Evolutionary conservation across 2,888 invertebrate species (phyloP).

Genomic region (Margaritifera margaritifera): DNA sequence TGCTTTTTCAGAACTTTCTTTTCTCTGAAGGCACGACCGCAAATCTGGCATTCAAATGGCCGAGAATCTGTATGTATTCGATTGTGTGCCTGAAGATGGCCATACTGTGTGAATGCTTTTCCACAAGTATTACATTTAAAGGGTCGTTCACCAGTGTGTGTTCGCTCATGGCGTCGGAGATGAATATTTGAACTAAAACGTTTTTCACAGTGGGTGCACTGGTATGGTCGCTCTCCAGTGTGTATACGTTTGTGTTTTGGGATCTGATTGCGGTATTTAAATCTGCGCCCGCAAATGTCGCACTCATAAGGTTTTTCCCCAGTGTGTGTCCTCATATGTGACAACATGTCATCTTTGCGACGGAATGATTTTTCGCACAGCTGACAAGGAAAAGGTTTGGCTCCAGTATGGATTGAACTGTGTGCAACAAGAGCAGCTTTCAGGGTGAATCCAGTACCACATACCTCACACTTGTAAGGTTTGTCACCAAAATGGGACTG

Average conservation of each 20-base stretch:
- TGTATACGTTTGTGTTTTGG: slow-evolving; percentile 33
- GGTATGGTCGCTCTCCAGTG: slow-evolving; percentile 31
- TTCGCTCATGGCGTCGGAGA: slow-evolving; percentile 28
- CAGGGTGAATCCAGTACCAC: slow-evolving; percentile 34
- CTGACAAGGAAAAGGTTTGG: slow-evolving; percentile 40
- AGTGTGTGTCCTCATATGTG: slow-evolving; percentile 36
- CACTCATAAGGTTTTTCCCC: slow-evolving; percentile 39
- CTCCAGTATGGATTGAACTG: slow-evolving; percentile 43
- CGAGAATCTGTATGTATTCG: slow-evolving; percentile 35
- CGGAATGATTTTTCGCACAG: slow-evolving; percentile 44
- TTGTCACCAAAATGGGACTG: slow-evolving; percentile 40
- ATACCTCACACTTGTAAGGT: slow-evolving; percentile 33
- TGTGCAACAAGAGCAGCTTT: slow-evolving; percentile 43
- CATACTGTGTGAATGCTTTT: slow-evolving; percentile 38
- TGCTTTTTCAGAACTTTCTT: slow-evolving; percentile 39
- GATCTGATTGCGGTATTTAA: slow-evolving; percentile 39
- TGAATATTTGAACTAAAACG: slow-evolving; percentile 35
- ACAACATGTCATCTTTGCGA: slow-evolving; percentile 45
- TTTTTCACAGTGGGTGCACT: slow-evolving; percentile 27
- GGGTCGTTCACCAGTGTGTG: slow-evolving; percentile 35
- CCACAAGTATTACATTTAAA: slow-evolving; percentile 28
- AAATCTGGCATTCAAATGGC: slow-evolving; percentile 27
- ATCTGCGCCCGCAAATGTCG: slow-evolving; percentile 37
- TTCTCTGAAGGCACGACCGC: slow-evolving; percentile 33
- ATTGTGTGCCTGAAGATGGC: slow-evolving; percentile 37